Conservation (phyloP, 2,113 vertebrate species). For the Ciconia maguari region DNA sequence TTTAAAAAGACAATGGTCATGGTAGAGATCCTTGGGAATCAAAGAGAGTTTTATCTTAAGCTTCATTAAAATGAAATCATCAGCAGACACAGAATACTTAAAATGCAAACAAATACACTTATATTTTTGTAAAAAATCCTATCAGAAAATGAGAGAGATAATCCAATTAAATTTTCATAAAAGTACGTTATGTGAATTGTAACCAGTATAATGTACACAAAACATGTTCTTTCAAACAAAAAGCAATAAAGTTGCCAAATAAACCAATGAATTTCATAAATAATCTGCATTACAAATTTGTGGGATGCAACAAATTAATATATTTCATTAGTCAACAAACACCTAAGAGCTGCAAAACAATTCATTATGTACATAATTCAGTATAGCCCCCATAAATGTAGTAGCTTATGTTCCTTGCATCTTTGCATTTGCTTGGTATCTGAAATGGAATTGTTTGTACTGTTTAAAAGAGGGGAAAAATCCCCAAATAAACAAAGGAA, state of each 20-base stretch:
- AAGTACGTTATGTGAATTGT: background rate
- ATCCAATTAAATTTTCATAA: conserved; percentile 39
- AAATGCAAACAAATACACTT: background rate
- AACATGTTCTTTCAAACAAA: conserved; percentile 26
- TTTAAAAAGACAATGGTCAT: background rate
- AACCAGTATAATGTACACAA: background rate
- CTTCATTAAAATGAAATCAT: background rate
- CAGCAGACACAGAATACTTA: background rate
- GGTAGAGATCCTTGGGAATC: background rate
- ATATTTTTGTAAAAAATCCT: background rate
- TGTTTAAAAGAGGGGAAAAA: background rate
- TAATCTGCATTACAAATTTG: background rate
- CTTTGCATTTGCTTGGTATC: background rate
- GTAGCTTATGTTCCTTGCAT: background rate
- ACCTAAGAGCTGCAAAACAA: background rate
- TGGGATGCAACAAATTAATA: conserved; percentile 1
- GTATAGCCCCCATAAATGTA: background rate
- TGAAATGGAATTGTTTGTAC: background rate
- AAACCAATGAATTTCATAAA: conserved; percentile 15
- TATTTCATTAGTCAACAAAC: conserved; percentile 9
- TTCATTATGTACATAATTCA: conserved; percentile 21
- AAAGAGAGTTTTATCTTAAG: background rate
- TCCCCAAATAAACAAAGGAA: background rate
- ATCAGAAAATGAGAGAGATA: background rate
- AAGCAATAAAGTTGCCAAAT: conserved; percentile 29